Percentiles rank a stretch among this genome's conserved stretches.
phyloP scores from a whole-genome alignment of 2,113 vertebrate species.

The Apteryx mantelli region DNA sequence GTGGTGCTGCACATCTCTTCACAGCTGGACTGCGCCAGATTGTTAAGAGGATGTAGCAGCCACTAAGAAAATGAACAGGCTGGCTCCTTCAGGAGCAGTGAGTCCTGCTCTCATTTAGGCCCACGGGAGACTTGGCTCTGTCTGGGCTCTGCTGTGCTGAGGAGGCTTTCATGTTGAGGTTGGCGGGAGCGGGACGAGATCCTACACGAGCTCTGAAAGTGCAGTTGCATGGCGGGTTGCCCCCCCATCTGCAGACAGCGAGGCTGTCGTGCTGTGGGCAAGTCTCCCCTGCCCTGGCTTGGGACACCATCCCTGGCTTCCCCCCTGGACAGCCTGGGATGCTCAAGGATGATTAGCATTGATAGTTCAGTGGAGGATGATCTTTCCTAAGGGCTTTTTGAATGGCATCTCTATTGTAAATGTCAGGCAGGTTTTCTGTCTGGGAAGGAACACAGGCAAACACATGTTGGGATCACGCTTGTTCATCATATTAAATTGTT shows the following conservation, averaged over 20 bases:
- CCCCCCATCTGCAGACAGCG: neutral
- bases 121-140: neutral
- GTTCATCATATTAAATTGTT: neutral
- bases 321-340: neutral
- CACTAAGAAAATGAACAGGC: neutral
- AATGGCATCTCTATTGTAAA: neutral
- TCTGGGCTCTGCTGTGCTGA: neutral
- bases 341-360: fast-evolving
- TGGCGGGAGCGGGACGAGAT: neutral
- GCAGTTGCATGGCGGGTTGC: neutral
- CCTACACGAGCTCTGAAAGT: too few species aligned
- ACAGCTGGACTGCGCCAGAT: too few species aligned
- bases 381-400: neutral
- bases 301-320: neutral
- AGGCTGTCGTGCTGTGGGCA: neutral
- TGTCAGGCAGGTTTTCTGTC: neutral
- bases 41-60: neutral
- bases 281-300: neutral
- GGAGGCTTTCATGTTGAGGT: too few species aligned
- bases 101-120: neutral
- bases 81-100: neutral
- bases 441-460: neutral
- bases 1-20: neutral
- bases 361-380: neutral
- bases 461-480: fast-evolving